Base-by-base conservation (phyloP, 2,797 vertebrate genomes). In the Paratrypauchen microcephalus region DNA sequence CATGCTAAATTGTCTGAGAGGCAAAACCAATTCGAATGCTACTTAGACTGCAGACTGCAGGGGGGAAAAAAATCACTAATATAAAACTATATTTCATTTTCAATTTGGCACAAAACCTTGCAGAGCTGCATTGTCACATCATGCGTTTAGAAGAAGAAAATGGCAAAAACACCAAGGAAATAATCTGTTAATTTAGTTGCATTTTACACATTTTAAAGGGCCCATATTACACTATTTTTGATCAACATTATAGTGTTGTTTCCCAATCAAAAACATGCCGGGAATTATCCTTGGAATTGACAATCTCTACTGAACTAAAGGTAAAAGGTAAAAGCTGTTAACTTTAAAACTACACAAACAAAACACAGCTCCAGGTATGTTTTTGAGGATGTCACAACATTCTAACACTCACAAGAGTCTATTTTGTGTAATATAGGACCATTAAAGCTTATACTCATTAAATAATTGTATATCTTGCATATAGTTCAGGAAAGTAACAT, bases 21-120 rank as follows among this genome's bases (percentile, higher is more conserved):
- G 52, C 52, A 23, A 24, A 57, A 57, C 26, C 70, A 15, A 21
- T 4, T 23, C 15, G 36, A 26, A 16, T 19, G 61, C 21, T 24
- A 45, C 60, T 11, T 28, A 62, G 57, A 45, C 41, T 45, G 41
- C 41, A n/a, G n/a, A n/a, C n/a, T n/a, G n/a, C n/a, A n/a, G n/a
- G n/a, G n/a, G n/a, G n/a, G n/a, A n/a, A n/a, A n/a, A n/a, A 68
- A 71, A 71, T 71, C 0, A 30, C 26, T 5, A 55, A 55, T 55
- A 55, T 24, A 55, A 55, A 55, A 55, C 54, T 52, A 52, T 50
- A 50, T 55, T 55, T 55, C 21, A 9, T 55, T 55, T 55, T 3
- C 12, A n/a, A 24, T 23, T 55, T 55, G 23, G 54, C 54, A 55
- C 12, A 55, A 55, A 55, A 55, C 21, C 1, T 24, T 24, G 18